These are phyloP conservation scores for Petrophora chlorosata DNA, from an alignment of 2,888 invertebrate species.

Conservation along the genomic window DNA sequence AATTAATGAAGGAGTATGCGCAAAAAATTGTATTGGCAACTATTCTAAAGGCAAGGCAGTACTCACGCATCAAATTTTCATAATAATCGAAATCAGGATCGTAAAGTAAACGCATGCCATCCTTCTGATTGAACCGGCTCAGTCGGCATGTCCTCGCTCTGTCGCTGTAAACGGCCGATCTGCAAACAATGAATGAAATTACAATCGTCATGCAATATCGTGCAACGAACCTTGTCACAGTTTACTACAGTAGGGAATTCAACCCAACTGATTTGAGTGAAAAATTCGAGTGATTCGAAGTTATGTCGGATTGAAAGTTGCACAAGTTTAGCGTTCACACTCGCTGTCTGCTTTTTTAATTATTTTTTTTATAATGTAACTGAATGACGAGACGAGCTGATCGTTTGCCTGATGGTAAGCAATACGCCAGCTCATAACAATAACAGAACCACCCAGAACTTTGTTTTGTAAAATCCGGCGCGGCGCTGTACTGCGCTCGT, in stretches of 20 bases:
- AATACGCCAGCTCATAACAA: too few species aligned
- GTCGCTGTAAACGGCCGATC: constrained; percentile 94
- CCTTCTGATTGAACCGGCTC: constrained; percentile 93
- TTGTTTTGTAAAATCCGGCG: too few species aligned
- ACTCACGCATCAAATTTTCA: constrained; percentile 96
- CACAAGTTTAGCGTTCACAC: too few species aligned
- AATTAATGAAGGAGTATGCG: background rate
- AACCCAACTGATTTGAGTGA: too few species aligned
- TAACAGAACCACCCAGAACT: too few species aligned
- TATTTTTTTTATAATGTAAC: too few species aligned
- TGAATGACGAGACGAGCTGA: too few species aligned
- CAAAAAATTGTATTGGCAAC: constrained; percentile 11
- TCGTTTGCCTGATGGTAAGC: too few species aligned
- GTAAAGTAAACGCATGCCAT: constrained; percentile 94
- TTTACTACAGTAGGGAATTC: constrained; percentile 4
- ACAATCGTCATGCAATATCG: constrained; percentile 50
- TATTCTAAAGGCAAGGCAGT: constrained; percentile 22
- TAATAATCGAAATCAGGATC: constrained; percentile 97
- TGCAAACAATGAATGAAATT: constrained; percentile 51
- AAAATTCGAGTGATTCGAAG: too few species aligned
- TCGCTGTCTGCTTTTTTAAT: too few species aligned
- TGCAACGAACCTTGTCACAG: constrained; percentile 40
- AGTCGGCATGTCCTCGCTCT: constrained; percentile 92
- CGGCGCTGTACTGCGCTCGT: too few species aligned
- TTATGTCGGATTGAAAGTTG: too few species aligned